phyloP scores from a whole-genome alignment of 2,888 invertebrate species.

The Thalpophila matura region DNA sequence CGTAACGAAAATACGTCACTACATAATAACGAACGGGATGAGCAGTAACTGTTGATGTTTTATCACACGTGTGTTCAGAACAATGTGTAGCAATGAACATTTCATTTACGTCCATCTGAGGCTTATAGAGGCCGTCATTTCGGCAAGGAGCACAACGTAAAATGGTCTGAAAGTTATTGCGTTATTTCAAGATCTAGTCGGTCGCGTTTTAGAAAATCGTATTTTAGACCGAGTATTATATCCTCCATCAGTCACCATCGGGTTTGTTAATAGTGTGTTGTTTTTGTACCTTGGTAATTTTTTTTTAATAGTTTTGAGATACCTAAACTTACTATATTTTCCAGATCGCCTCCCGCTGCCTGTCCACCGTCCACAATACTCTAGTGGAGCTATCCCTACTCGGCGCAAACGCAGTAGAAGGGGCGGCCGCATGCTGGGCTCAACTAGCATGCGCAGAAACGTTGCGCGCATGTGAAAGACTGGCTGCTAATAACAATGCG shows the following conservation, averaged over 20 bases:
- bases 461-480: slow-evolving; percentile 94
- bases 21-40: slow-evolving; percentile 5
- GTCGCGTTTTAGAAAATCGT: neutral
- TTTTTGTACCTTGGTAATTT: too few relatives aligned
- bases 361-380: slow-evolving; percentile 97
- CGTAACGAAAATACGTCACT: neutral
- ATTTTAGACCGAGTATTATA: too few relatives aligned
- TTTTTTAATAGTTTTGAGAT: too few relatives aligned
- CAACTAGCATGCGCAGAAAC: slow-evolving; percentile 97
- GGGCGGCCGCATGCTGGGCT: slow-evolving; percentile 97
- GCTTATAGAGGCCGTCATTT: neutral
- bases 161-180: neutral
- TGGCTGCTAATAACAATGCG: slow-evolving; percentile 92
- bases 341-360: slow-evolving; percentile 96
- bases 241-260: neutral
- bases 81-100: neutral
- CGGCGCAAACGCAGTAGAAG: slow-evolving; percentile 94
- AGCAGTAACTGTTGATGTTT: slow-evolving; percentile 20
- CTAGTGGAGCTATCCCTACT: slow-evolving; percentile 95
- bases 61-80: slow-evolving; percentile 6
- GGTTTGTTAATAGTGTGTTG: too few relatives aligned
- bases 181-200: too few relatives aligned
- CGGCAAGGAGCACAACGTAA: too few relatives aligned
- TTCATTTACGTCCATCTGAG: neutral
- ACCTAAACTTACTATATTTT: too few relatives aligned